These are phyloP conservation scores for Amphimallon solstitiale DNA, from an alignment of 2,888 invertebrate genomes.

Conservation along the genomic window DNA sequence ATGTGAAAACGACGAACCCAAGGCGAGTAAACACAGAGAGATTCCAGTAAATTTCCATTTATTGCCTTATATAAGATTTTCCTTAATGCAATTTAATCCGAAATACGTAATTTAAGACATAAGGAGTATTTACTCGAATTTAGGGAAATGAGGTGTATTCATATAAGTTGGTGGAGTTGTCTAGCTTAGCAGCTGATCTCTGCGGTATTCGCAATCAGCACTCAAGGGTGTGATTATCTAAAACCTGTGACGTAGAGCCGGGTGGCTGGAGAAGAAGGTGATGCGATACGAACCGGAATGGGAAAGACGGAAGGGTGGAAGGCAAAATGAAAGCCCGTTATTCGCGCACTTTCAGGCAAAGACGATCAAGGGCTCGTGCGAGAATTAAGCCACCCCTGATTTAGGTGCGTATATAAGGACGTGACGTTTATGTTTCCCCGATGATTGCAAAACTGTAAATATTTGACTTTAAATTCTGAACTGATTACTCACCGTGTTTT, in stretches of 20 bases:
- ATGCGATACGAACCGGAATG: conserved; percentile 12
- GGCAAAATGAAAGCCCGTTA: conserved; percentile 23
- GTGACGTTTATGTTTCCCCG: conserved; percentile 48
- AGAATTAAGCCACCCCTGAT: conserved; percentile 46
- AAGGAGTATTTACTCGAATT: conserved; percentile 26
- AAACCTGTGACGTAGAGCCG: conserved; percentile 44
- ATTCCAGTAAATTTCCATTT: no score
- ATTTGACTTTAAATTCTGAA: conserved; percentile 35
- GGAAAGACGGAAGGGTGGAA: conserved; percentile 40
- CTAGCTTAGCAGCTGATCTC: conserved; percentile 52
- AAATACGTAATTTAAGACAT: conserved; percentile 22
- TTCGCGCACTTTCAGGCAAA: conserved; percentile 41
- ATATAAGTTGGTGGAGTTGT: conserved; percentile 29
- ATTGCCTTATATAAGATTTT: background rate
- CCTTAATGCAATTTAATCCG: conserved; percentile 26
- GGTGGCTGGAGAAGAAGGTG: background rate
- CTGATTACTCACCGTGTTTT: conserved; percentile 22
- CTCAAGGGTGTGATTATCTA: conserved; percentile 57
- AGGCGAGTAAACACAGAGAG: no score
- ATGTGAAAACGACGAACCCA: no score
- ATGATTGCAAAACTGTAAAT: conserved; percentile 42
- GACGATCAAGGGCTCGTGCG: conserved; percentile 33
- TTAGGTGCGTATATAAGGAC: conserved; percentile 45
- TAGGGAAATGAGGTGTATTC: conserved; percentile 37
- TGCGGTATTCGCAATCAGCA: conserved; percentile 55